Percentiles rank a stretch among this genome's conserved stretches.
Evolutionary conservation across 2,888 invertebrate species (phyloP).

Genomic region (Azorinus chamasolen): DNA sequence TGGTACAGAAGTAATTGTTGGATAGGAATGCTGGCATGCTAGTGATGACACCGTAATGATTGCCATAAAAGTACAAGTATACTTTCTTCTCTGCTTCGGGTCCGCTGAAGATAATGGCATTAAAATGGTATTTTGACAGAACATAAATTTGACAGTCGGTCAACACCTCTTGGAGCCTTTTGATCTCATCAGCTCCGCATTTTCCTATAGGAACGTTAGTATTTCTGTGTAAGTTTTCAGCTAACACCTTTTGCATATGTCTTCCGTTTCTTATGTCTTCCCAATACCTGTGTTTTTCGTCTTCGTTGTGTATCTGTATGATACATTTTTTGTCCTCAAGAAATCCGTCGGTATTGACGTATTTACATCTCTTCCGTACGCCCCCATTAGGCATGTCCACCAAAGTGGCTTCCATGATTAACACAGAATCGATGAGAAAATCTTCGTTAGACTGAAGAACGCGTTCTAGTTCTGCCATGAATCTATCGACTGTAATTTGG

Average conservation of each 20-base stretch:
- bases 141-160: no score
- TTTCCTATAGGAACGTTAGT: slow-evolving; percentile 24
- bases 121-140: no score
- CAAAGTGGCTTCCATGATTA: slow-evolving; percentile 39
- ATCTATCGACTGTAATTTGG: slow-evolving; percentile 21
- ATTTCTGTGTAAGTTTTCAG: slow-evolving; percentile 20
- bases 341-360: no score
- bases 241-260: no score
- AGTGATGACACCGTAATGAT: slow-evolving; percentile 29
- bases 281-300: no score
- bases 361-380: slow-evolving; percentile 19
- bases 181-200: slow-evolving; percentile 45
- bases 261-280: no score
- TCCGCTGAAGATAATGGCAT: no score
- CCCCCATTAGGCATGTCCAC: slow-evolving; percentile 34
- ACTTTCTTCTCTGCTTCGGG: no score
- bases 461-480: slow-evolving; percentile 36
- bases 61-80: slow-evolving; percentile 19
- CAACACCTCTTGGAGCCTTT: no score
- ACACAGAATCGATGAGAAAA: slow-evolving; percentile 23
- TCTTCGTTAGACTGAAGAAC: no score
- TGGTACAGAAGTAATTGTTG: slow-evolving; percentile 36
- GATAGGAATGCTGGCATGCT: slow-evolving; percentile 48
- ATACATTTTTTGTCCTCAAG: no score
- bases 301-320: no score